Percentiles rank a stretch among this genome's conserved stretches.
Conservation (phyloP, 2,797 vertebrate genomes). For the Microhierax caerulescens region DNA sequence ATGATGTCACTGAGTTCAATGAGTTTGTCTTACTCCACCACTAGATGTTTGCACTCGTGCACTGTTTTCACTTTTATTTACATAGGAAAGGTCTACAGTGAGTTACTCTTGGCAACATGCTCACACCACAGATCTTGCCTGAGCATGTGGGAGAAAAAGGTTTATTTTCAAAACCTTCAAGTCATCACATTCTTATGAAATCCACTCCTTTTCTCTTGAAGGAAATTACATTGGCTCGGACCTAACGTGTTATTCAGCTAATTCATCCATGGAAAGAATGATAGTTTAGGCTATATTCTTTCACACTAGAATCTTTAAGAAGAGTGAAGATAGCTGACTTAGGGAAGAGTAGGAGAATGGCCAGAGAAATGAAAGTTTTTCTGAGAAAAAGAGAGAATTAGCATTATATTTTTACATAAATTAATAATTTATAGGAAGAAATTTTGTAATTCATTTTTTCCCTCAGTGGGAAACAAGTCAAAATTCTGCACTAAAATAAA, state of each 20-base stretch:
- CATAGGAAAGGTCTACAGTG: background rate
- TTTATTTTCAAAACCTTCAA: slow-evolving; percentile 47
- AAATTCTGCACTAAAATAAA: background rate
- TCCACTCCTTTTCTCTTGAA: background rate
- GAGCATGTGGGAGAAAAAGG: slow-evolving; percentile 22
- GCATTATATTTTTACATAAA: background rate
- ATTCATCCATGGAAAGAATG: background rate
- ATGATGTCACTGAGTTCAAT: slow-evolving; percentile 9
- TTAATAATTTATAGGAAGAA: background rate
- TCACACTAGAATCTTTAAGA: background rate
- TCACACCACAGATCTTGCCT: slow-evolving; percentile 4
- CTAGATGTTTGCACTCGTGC: background rate
- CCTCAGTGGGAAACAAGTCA: background rate
- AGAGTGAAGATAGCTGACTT: background rate
- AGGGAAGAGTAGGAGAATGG: background rate
- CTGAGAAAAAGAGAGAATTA: background rate
- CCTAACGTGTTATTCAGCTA: background rate
- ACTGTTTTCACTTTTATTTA: slow-evolving; percentile 62
- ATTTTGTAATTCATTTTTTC: background rate
- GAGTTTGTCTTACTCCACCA: slow-evolving; percentile 14
- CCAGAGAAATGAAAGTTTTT: background rate
- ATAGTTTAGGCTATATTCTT: background rate
- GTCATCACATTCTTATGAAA: slow-evolving; percentile 39
- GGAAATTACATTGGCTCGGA: slow-evolving; percentile 17
- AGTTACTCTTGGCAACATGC: slow-evolving; percentile 1